Base-by-base conservation (phyloP, 2,888 invertebrate species). In the Eristalis arbustorum region DNA sequence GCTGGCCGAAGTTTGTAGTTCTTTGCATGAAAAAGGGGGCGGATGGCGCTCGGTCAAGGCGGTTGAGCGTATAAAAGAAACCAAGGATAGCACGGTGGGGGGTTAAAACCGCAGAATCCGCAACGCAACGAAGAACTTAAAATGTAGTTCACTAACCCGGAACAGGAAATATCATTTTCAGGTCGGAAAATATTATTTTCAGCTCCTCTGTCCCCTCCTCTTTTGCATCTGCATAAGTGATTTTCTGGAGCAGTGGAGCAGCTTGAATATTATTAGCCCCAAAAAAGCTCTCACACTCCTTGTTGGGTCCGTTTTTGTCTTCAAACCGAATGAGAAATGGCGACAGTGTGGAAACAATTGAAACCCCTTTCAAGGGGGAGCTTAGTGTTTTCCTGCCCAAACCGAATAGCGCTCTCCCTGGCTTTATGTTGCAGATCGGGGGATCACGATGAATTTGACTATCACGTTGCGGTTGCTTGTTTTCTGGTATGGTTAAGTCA, bases 31-130 rank as follows among this genome's bases (percentile, higher is more conserved):
- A 62, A 63, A 78, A 74, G 71, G 40, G 68, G 59, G 73, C 75
- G 75, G 25, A 78, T 75, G 59, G 28, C 11, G n/a, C 23, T 25
- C 72, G 56, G 49, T 11, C 49, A 79, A 42, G 61, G 57, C 18
- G 64, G 37, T 63, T 40, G 31, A 69, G 75, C 31, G 25, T 28
- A 59, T 37, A 68, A 74, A 57, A 71, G 40, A 18, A 37, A 71
- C 56, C 23, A 25, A 62, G 34, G 42, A 18, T 14, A 42, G 76
- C 68, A 69, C 63, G 81, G 63, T 81, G 72, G 83, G 72, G 31
- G 74, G 62, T 42, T 61, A 28, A 75, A 78, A 78, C 87, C 83
- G 87, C 83, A 87, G 78, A 78, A 59, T 72, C 78, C 83, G 67
- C 87, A 87, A 79, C 56, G 71, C 66, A 79, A 68, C 62, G 66